Evolutionary conservation across 2,113 vertebrate species (phyloP), one percentile per base, ranked within the genome.

Genomic region (Syngnathus floridae): DNA sequence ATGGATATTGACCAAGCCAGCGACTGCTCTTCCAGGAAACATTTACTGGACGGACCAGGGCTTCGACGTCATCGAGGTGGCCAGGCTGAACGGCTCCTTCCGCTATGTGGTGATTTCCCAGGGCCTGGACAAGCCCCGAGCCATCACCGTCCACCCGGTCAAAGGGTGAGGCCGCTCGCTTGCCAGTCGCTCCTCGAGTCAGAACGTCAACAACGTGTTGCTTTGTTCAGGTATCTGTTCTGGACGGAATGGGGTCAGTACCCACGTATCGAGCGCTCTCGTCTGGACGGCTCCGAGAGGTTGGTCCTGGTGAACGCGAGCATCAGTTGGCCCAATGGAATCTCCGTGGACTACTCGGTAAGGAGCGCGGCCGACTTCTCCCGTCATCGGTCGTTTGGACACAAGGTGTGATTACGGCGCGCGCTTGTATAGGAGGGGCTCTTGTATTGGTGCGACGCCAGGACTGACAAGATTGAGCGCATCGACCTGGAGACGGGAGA

Each of bases 41-140:
- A 99, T 99, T 83, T 99, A 99, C 81, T 99, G 97, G 97, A 99
- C 97, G 0, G 97, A 99, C 82, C 97, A 99, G 81, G 97, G 97
- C 67, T 99, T 99, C 0, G 97, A 99, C 0, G 97, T 99, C 58
- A 99, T 99, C 0, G 97, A 98, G 77, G 97, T 98, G 10, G 95
- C 97, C 72, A 84, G 97, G 73, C 89, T 99, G 65, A 98, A 99
- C 0, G 97, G 97, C n/a, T 98, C 96, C 37, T 99, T 97, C 90
- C 93, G 96, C 65, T 98, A 98, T 0, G 97, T 99, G 75, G 95
- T 99, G 74, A 93, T 99, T 73, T 98, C 96, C 0, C 95, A 98
- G 83, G 96, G 96, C 22, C 88, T 98, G 81, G 97, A 98, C 87
- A 99, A 99, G 78, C 97, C 97, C 1, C 91, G 97, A 2, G 97